phyloP scores from a whole-genome alignment of 2,113 vertebrate species.

The Pterocles orientalis region DNA sequence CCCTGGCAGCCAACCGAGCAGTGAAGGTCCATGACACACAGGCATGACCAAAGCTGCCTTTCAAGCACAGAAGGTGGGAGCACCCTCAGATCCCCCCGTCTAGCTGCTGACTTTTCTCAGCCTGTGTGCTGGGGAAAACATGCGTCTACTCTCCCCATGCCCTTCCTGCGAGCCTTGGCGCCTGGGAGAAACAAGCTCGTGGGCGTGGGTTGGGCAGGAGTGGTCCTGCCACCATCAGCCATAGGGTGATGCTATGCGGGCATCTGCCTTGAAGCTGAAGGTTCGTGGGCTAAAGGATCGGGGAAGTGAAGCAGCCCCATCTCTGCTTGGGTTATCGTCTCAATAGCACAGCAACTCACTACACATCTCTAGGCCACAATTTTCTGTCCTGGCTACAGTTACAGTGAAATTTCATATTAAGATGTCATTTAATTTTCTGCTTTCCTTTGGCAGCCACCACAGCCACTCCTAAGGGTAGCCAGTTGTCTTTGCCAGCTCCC shows the following conservation, averaged over 20 bases:
- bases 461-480: background rate
- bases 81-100: background rate
- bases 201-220: background rate
- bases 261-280: too few relatives aligned
- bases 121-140: background rate
- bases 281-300: background rate
- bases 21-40: too few relatives aligned
- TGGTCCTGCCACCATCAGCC: background rate
- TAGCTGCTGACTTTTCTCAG: background rate
- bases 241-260: fast-evolving
- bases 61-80: background rate
- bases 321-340: background rate
- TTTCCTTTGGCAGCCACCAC: background rate
- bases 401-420: background rate
- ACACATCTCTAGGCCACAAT: background rate
- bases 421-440: background rate
- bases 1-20: background rate
- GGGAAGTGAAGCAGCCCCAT: background rate
- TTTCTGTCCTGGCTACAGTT: background rate
- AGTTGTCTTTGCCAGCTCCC: background rate
- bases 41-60: background rate
- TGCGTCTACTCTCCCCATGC: fast-evolving
- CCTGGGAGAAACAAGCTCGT: fast-evolving
- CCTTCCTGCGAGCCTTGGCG: background rate
- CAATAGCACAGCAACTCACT: background rate